A percentile compares a stretch with the other conserved stretches of the same genome.
phyloP scores from a whole-genome alignment of 2,797 vertebrate genomes.

The Pseudotriccus pelzelni region DNA sequence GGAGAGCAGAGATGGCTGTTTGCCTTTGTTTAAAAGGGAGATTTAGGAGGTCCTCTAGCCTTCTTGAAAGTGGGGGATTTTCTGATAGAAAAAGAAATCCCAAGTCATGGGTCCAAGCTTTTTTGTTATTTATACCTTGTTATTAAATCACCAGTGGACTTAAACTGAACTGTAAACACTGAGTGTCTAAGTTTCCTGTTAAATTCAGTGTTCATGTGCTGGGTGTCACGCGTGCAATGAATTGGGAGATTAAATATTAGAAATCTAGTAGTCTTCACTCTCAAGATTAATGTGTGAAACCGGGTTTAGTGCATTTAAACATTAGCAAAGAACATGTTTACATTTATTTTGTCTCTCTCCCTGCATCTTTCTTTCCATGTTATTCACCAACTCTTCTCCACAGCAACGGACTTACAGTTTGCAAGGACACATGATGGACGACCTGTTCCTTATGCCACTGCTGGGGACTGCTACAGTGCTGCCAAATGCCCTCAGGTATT shows the following conservation, averaged over 20 bases:
- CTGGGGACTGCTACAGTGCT: conserved; percentile 96
- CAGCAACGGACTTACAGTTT: conserved; percentile 94
- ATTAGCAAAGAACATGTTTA: background rate
- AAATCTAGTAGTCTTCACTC: background rate
- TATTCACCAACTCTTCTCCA: conserved; percentile 31
- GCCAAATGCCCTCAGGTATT: conserved; percentile 92
- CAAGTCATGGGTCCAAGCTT: background rate
- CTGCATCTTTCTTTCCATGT: background rate
- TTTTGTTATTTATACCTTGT: background rate
- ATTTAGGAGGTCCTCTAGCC: background rate
- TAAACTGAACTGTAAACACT: background rate
- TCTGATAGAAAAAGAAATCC: background rate
- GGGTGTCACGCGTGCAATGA: background rate
- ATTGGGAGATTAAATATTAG: background rate
- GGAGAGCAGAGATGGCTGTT: background rate
- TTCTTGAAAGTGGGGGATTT: background rate
- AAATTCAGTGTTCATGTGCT: background rate
- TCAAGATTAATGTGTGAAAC: background rate
- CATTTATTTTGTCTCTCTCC: background rate
- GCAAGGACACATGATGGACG: conserved; percentile 88
- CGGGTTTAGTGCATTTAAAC: background rate
- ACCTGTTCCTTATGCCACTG: conserved; percentile 91
- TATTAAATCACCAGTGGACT: background rate
- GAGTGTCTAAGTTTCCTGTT: background rate
- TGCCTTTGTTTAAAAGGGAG: conserved; percentile 5